phyloP scores from a whole-genome alignment of 1,140 invertebrate genomes.

The Calephelis nemesis region DNA sequence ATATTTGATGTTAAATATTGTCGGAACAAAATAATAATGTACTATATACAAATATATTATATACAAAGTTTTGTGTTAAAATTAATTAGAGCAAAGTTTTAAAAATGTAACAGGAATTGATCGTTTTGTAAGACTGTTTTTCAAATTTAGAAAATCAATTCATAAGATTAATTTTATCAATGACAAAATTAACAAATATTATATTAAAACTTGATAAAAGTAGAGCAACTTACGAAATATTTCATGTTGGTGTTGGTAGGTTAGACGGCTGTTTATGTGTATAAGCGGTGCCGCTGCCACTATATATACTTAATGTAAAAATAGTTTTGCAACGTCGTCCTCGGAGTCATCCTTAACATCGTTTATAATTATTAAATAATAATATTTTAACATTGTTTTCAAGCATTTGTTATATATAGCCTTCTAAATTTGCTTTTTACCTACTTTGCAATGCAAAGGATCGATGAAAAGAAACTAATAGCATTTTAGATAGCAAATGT shows the following conservation, averaged over 20 bases:
- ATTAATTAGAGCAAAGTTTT: too few relatives aligned
- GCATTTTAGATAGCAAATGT: too few relatives aligned
- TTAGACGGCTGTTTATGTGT: background rate
- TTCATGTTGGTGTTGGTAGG: constrained; percentile 27
- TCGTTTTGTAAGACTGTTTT: too few relatives aligned
- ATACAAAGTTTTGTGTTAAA: too few relatives aligned
- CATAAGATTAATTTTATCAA: too few relatives aligned
- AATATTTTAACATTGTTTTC: background rate
- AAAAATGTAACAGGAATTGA: too few relatives aligned
- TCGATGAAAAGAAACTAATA: too few relatives aligned
- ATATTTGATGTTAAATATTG: too few relatives aligned
- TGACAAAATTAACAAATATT: too few relatives aligned
- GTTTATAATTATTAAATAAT: background rate
- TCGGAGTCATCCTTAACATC: background rate
- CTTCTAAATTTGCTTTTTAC: background rate
- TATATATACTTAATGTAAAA: constrained; percentile 3
- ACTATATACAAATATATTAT: too few relatives aligned
- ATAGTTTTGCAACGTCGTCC: constrained; percentile 4
- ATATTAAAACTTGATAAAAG: background rate
- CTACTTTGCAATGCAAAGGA: background rate
- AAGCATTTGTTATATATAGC: background rate
- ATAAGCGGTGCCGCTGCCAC: background rate
- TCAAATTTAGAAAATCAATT: too few relatives aligned
- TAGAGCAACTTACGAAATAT: constrained; percentile 28
- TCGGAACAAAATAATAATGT: too few relatives aligned